These are phyloP conservation scores for Lingula anatina DNA, from an alignment of 2,888 invertebrate genomes.

Conservation along the genomic window DNA sequence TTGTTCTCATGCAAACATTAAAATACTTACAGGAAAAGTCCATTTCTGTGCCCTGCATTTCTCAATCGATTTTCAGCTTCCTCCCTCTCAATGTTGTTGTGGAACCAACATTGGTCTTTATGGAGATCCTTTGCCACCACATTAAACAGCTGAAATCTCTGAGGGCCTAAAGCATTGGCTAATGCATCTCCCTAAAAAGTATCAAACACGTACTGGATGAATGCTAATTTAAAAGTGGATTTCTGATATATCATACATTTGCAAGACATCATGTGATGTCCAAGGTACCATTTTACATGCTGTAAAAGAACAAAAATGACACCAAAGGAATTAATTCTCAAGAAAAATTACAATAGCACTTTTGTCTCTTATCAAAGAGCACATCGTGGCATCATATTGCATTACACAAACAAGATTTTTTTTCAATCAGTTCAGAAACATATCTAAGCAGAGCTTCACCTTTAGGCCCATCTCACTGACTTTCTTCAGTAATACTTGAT, in stretches of 20 bases:
- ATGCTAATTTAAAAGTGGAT: background rate
- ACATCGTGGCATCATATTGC: too few species aligned
- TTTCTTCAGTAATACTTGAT: conserved; percentile 30
- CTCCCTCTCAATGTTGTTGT: conserved; percentile 45
- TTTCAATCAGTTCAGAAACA: too few species aligned
- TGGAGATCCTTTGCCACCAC: conserved; percentile 51
- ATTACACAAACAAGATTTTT: too few species aligned
- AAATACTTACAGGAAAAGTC: conserved; percentile 52
- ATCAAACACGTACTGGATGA: background rate
- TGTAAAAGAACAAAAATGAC: background rate
- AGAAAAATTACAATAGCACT: background rate
- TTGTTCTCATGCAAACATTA: too few species aligned
- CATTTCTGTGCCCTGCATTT: conserved; percentile 46
- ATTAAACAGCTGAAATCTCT: conserved; percentile 38
- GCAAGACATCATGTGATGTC: background rate
- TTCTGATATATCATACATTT: background rate
- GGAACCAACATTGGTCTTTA: conserved; percentile 53
- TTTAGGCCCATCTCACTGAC: conserved; percentile 27
- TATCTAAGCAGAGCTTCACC: too few species aligned
- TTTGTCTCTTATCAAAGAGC: background rate
- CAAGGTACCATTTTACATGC: background rate
- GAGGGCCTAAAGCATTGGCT: conserved; percentile 38
- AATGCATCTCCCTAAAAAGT: conserved; percentile 12
- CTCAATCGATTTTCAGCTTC: conserved; percentile 48
- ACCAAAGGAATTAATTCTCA: background rate